Evolutionary conservation across 1,140 invertebrate genomes (phyloP), one percentile per base, ranked within the genome.

Genomic region (Leucophenga varia): DNA sequence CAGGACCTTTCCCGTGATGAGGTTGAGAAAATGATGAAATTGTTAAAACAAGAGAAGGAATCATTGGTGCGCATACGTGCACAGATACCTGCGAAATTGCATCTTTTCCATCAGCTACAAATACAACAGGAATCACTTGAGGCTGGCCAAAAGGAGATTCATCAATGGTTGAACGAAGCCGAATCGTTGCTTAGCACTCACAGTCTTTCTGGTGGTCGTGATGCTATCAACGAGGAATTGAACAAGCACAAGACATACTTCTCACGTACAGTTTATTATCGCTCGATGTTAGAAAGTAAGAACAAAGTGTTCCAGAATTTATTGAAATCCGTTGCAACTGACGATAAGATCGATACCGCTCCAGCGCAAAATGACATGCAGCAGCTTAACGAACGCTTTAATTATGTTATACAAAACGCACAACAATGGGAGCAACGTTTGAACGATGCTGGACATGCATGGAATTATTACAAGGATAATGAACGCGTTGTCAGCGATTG

Each of bases 291-390:
- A 31, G 92, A 95, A 57, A 95, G 90, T 60, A 95, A 95, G 76
- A 95, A 94, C 73, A 95, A 95, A 78, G 86, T 95, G n/a, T 87
- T 93, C 74, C 84, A 86, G 52, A 93, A 86, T 60, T 88, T 96
- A n/a, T 79, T 89, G 0, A 88, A 88, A 59, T 83, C 88, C 0
- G 84, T 90, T 3, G 85, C 88, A 40, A 78, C 83, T 46, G 84
- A 85, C 52, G 84, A 85, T 47, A 86, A 84, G 52, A 81, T 87
- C 3, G 86, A 91, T 57, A 86, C 86, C 3, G 80, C 81, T 0
- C 84, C 88, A 13, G 84, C 87, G 49, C 82, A 85, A 6, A 75
- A 79, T 1, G 82, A 83, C 14, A 88, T 96, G 82, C 80, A 84
- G 20, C 79, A 87, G 39, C 68, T 95, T 1, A 94, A 94, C 71